Evolutionary conservation across 2,113 vertebrate genomes (phyloP).

Genomic region (Solenodon paradoxus): DNA sequence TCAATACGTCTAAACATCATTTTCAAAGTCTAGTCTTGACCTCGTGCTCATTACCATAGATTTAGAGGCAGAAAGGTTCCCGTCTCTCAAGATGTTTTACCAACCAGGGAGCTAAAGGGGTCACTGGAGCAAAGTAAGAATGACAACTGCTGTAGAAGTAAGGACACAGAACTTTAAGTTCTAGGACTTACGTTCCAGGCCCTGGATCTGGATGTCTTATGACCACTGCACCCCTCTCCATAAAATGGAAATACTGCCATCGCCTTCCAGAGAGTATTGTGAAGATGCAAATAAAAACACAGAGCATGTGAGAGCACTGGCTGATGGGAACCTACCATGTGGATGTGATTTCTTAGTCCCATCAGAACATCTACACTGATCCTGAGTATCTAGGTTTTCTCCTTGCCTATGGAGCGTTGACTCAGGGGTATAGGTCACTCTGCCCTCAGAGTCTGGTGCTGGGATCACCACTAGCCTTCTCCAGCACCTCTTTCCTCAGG

Average conservation of each 20-base stretch:
- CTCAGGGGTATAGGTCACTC: neutral
- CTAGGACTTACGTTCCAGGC: neutral
- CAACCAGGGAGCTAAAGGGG: neutral
- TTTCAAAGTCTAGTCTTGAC: neutral
- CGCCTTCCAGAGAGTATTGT: neutral
- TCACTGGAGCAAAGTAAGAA: neutral
- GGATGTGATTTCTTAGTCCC: neutral
- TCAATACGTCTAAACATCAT: neutral
- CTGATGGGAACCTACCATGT: neutral
- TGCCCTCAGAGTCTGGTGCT: rapidly evolving
- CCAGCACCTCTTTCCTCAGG: neutral
- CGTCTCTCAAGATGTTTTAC: neutral
- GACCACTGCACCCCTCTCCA: neutral
- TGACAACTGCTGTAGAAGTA: neutral
- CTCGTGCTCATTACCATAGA: neutral
- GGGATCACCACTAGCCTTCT: neutral
- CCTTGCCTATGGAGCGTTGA: neutral
- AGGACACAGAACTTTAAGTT: neutral
- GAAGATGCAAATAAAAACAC: neutral
- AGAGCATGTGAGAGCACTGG: neutral
- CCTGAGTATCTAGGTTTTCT: neutral
- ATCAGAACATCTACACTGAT: neutral
- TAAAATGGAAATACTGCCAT: neutral
- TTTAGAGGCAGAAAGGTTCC: neutral
- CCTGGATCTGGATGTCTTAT: neutral